Conservation (phyloP, 2,888 invertebrate species). For the Drosophila cognata region DNA sequence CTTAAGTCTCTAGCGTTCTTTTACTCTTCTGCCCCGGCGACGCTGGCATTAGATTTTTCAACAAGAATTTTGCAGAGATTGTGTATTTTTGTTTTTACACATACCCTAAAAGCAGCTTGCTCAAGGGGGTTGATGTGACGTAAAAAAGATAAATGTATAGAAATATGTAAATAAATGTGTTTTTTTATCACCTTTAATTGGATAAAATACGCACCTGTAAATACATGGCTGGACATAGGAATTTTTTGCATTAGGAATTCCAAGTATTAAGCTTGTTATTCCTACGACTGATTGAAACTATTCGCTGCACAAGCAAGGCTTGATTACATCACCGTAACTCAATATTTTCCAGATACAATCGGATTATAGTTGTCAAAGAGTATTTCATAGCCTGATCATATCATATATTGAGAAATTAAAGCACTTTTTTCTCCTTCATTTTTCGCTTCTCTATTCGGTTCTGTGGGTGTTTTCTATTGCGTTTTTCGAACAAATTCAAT, state of each 20-base stretch:
- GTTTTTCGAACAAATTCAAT: conserved; percentile 78
- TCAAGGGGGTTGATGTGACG: neutral
- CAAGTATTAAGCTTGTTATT: neutral
- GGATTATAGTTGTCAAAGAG: conserved; percentile 14
- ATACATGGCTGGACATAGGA: neutral
- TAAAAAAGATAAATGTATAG: neutral
- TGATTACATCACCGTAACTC: neutral
- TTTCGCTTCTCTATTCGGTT: conserved; percentile 31
- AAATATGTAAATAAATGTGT: neutral
- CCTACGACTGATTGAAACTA: neutral
- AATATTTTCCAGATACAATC: neutral
- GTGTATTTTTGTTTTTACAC: conserved; percentile 52
- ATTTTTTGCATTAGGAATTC: neutral
- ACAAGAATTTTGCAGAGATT: conserved; percentile 69
- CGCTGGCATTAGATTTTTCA: conserved; percentile 71
- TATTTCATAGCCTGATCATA: conserved; percentile 25
- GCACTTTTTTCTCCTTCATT: conserved; percentile 18
- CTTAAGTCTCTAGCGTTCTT: conserved; percentile 5
- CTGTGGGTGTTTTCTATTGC: conserved; percentile 74
- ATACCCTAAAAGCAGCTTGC: conserved; percentile 4
- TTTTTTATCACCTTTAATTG: neutral
- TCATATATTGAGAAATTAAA: neutral
- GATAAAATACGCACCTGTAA: neutral
- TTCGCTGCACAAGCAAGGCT: neutral
- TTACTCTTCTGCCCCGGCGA: conserved; percentile 27